Percentiles rank a stretch among this genome's conserved stretches.
These are phyloP conservation scores for Morbakka virulenta DNA, from an alignment of 30 jellyfish, hydroid and myxozoan species.

Conservation along the genomic window DNA sequence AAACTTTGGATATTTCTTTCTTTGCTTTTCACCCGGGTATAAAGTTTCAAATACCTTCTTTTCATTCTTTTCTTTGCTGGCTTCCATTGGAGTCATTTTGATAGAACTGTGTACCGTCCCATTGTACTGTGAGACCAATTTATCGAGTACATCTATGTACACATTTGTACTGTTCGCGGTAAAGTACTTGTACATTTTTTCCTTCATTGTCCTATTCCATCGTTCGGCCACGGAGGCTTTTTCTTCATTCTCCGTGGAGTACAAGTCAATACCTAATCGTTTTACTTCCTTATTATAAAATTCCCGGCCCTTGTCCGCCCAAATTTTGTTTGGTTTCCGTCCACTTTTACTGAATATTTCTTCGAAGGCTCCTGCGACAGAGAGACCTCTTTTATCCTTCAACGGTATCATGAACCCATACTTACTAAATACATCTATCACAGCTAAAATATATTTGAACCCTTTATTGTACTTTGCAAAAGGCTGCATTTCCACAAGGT, in stretches of 20 bases:
- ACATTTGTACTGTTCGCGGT: neutral
- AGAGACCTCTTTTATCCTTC: slow-evolving; percentile 17
- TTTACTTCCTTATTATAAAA: too few relatives aligned
- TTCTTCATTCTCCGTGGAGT: slow-evolving; percentile 8
- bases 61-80: slow-evolving; percentile 2
- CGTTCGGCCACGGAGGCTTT: slow-evolving; percentile 50
- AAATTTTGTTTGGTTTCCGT: too few relatives aligned
- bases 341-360: too few relatives aligned
- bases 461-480: too few relatives aligned
- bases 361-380: neutral
- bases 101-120: slow-evolving; percentile 33
- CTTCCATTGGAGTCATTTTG: slow-evolving; percentile 31
- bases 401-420: slow-evolving; percentile 45
- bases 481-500: too few relatives aligned
- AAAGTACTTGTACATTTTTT: slow-evolving; percentile 23
- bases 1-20: neutral
- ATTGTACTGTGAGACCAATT: slow-evolving; percentile 31
- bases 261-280: too few relatives aligned
- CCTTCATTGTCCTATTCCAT: slow-evolving; percentile 39
- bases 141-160: neutral
- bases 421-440: slow-evolving; percentile 38
- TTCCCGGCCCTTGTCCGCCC: too few relatives aligned
- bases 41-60: neutral
- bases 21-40: neutral
- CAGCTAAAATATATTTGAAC: neutral